Percentiles rank a stretch among this genome's conserved stretches.
Conservation (phyloP, 1,140 invertebrate genomes). For the Drosophila pachea region DNA sequence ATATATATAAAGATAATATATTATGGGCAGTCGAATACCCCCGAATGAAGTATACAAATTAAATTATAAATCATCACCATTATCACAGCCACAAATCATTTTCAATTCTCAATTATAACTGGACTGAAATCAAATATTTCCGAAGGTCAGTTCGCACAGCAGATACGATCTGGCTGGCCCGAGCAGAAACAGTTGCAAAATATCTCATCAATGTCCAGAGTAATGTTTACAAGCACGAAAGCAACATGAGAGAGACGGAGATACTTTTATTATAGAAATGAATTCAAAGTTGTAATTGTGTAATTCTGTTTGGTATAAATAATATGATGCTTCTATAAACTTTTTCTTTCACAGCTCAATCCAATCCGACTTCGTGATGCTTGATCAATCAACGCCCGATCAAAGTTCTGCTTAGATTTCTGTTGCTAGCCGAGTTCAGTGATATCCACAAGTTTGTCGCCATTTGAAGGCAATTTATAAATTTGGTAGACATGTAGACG, state of each 20-base stretch:
- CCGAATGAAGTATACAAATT: not conserved
- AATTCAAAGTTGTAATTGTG: too few relatives aligned
- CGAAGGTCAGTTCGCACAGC: not conserved
- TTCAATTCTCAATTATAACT: not conserved
- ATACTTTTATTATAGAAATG: too few relatives aligned
- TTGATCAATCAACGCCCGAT: constrained; percentile 4
- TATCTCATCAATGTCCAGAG: not conserved
- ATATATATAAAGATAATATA: not conserved
- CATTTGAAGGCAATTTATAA: constrained; percentile 54
- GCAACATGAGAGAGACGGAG: not conserved
- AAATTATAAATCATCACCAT: not conserved
- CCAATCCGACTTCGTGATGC: not conserved
- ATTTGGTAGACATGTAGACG: constrained; percentile 26
- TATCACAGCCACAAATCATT: constrained; percentile 1
- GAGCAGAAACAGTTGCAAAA: too few relatives aligned
- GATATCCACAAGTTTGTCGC: constrained; percentile 45
- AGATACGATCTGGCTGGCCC: too few relatives aligned
- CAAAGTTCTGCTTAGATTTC: constrained; percentile 2
- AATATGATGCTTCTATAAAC: too few relatives aligned
- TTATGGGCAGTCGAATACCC: too few relatives aligned
- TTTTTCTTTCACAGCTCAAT: too few relatives aligned
- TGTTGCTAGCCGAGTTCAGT: constrained; percentile 32
- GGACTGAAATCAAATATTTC: not conserved
- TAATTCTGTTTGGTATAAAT: too few relatives aligned
- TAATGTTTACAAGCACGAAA: too few relatives aligned